Base-by-base conservation (phyloP, 2,797 vertebrate genomes). In the Peromyscus attwateri region DNA sequence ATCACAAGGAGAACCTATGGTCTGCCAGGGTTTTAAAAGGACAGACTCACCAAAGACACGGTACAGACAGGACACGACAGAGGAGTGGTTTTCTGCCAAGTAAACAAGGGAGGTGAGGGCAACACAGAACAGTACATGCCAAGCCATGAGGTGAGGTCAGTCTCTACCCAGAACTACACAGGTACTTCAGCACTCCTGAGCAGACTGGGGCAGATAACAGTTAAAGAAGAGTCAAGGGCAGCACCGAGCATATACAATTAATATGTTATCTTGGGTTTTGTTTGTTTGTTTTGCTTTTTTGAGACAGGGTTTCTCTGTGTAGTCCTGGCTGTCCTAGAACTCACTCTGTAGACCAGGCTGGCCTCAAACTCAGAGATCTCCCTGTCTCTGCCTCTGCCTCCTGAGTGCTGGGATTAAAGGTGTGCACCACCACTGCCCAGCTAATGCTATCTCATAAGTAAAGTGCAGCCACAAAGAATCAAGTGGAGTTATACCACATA, bases 1-100 rank as follows among this genome's bases (percentile, higher is more conserved):
- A 95, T 57, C 83, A 97, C 75, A 76, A 96, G 73, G 34, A 94
- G 66, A 95, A 84, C 68, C 43, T 89, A 4, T 23, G 7, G 4
- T 96, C 79, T 90, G 81, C 52, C 17, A 84, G 55, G 10, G 25
- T 34, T 64, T 34, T 96, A 62, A 94, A 94, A 87, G 49, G 27
- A 60, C 8, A 68, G 71, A 29, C 29, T 94, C 55, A 84, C 27
- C 66, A 90, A 89, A 88, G n/a, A 83, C 27, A 46, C 5, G n/a
- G 73, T 12, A 91, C 40, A 88, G 68, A 60, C 27, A 89, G 95
- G 85, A 83, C 68, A 71, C 21, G n/a, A 96, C 91, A 89, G 14
- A 87, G 82, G 37, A 81, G 8, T 13, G 85, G 13, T 64, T 82
- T 90, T 91, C 43, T 94, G 57, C 34, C 80, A 92, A 87, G 37